A percentile compares a stretch with the other conserved stretches of the same genome.
phyloP scores from a whole-genome alignment of 2,888 invertebrate species.

The Hydroisotoma schaefferi region DNA sequence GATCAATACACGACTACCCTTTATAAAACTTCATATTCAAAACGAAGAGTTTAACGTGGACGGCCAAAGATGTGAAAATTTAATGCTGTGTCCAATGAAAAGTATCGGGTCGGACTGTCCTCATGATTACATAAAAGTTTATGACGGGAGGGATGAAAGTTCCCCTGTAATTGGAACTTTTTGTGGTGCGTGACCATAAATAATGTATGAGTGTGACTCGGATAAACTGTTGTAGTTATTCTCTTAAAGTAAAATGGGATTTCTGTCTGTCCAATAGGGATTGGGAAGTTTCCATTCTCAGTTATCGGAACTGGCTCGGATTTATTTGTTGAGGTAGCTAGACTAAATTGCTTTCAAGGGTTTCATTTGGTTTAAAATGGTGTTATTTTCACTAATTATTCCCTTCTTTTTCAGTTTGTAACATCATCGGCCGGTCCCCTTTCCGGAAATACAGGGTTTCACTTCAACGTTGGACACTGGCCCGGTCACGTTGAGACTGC shows the following conservation, averaged over 20 bases:
- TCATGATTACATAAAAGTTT: constrained; percentile 82
- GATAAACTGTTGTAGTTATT: no score
- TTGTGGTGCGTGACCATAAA: constrained; percentile 89
- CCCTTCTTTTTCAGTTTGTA: constrained; percentile 72
- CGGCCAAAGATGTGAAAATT: constrained; percentile 65
- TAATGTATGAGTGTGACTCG: no score
- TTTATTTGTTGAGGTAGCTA: constrained; percentile 52
- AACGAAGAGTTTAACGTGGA: constrained; percentile 92
- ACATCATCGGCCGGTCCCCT: constrained; percentile 85
- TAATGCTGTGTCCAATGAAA: constrained; percentile 87
- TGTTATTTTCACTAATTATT: neutral
- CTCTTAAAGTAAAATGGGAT: no score
- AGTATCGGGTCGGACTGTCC: constrained; percentile 70
- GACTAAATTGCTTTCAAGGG: neutral
- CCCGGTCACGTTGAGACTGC: constrained; percentile 88
- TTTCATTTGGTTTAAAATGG: neutral
- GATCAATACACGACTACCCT: constrained; percentile 80
- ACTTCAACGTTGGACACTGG: constrained; percentile 93
- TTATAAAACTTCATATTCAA: constrained; percentile 85
- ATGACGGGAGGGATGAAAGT: constrained; percentile 84
- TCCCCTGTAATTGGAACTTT: constrained; percentile 85
- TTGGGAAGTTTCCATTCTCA: constrained; percentile 77
- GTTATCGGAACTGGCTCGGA: constrained; percentile 77
- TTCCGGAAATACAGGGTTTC: constrained; percentile 80
- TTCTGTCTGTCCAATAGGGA: neutral